Evolutionary conservation across 2,888 invertebrate genomes (phyloP), one percentile per base, ranked within the genome.

Genomic region (Tiliacea citrago): DNA sequence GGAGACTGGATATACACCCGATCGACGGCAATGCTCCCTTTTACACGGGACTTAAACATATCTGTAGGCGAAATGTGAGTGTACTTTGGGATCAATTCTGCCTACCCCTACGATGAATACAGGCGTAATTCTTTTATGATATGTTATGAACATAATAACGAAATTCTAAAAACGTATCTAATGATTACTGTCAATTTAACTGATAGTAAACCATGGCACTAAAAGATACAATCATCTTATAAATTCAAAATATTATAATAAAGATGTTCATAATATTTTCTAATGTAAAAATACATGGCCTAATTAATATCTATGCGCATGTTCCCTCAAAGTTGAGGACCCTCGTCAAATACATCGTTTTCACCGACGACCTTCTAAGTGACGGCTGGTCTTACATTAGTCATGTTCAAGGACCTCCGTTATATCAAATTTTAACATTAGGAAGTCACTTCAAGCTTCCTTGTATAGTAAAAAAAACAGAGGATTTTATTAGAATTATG

Each of bases 361-460:
- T 81, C 61, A 58, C 53, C 29, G 35, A 42, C 71, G 69, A 82
- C 83, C 85, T 82, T 58, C 62, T 16, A 24, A 53, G 71, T 70
- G 86, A 71, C 82, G 71, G 83, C 77, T 61, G 68, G 73, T 85
- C 83, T 73, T 71, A 82, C 78, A 82, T 77, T 82, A 73, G 66
- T 85, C 73, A 82, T 70, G 24, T 70, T 85, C 72, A 82, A 73
- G 77, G 68, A 63, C 68, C 16, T 35, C 60, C 29, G 47, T 58
- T 60, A n/a, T 29, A 29, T 53, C 8, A 51, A 68, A 66, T 55
- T 65, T 70, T 80, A 73, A 66, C 62, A 49, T 71, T 39, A 47
- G 16, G 1, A 63, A 75, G 45, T n/a, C 49, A 42, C 49, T 61
- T 24, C 18, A 45, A 55, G 47, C 24, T 35, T 65, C 21, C 24